Conservation (phyloP, 2,113 vertebrate species). For the Tricholaema leucomelas region DNA sequence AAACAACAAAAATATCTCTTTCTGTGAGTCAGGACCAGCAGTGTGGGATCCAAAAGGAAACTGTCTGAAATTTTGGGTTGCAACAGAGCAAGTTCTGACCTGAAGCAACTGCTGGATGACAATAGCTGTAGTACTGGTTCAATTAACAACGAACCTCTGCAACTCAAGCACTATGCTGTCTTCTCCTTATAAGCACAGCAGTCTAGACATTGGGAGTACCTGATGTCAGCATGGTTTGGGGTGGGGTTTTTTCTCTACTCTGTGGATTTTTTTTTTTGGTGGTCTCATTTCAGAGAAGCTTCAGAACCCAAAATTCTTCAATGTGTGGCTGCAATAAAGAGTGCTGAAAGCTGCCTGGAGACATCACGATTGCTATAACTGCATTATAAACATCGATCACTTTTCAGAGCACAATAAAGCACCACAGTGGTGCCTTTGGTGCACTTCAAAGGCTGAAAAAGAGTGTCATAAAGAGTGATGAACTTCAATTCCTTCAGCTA, state of each 20-base stretch:
- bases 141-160: neutral
- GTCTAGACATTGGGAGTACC: too few relatives aligned
- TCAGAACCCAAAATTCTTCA: neutral
- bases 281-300: neutral
- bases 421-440: neutral
- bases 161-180: neutral
- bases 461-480: neutral
- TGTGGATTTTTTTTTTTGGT: neutral
- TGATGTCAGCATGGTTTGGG: neutral
- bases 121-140: neutral
- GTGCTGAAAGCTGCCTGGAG: conserved; percentile 40
- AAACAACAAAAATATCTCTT: neutral
- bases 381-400: conserved; percentile 36
- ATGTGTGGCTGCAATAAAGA: neutral
- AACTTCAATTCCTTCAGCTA: neutral
- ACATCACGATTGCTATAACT: conserved; percentile 1
- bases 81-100: neutral
- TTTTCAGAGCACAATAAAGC: conserved; percentile 27
- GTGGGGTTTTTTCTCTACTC: accelerated
- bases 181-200: neutral
- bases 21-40: neutral
- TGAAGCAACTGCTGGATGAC: neutral
- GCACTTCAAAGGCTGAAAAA: neutral
- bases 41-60: neutral
- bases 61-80: neutral